Evolutionary conservation across 2,113 vertebrate genomes (phyloP), one percentile per base, ranked within the genome.

Genomic region (Trinectes maculatus): DNA sequence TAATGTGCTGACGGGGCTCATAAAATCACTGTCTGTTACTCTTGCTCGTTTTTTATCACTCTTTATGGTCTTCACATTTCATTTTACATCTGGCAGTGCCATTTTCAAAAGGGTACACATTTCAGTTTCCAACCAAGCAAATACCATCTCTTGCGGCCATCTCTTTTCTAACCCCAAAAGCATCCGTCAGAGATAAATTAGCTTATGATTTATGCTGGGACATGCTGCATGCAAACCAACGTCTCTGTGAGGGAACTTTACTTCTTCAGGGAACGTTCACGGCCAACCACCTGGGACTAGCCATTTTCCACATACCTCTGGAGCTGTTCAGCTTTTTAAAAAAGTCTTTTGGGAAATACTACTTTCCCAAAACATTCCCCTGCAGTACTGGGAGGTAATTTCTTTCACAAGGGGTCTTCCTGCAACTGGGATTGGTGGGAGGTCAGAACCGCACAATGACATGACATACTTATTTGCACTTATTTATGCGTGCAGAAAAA

Each of bases 291-390:
- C 83, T 85, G 73, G 80, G 77, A 79, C 16, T 18, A 70, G 69
- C 63, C 54, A 18, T 77, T 90, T 84, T 81, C 78, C 79, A 86
- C 81, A 80, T 87, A 85, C 77, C 74, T 80, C 62, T 46, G 74
- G 51, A 85, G 65, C 53, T 16, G 54, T 19, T 15, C 34, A 19
- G 19, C 6, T 39, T 67, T 64, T 72, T 59, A 42, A 63, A 80
- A 69, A 65, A 75, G 65, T 24, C 47, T 79, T 83, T 72, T 71
- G 70, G 74, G 77, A 79, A 76, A 84, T 69, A 71, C 59, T 18
- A 25, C 40, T 80, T 80, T 73, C 70, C 63, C 63, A 76, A 77
- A 85, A 63, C 60, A 58, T 65, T 80, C 74, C 22, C 16, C 33
- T 48, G 29, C 16, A 24, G 9, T 22, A 48, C 31, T n/a, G 47